Base-by-base conservation (phyloP, 2,888 invertebrate genomes). In the Hylaea fasciaria region DNA sequence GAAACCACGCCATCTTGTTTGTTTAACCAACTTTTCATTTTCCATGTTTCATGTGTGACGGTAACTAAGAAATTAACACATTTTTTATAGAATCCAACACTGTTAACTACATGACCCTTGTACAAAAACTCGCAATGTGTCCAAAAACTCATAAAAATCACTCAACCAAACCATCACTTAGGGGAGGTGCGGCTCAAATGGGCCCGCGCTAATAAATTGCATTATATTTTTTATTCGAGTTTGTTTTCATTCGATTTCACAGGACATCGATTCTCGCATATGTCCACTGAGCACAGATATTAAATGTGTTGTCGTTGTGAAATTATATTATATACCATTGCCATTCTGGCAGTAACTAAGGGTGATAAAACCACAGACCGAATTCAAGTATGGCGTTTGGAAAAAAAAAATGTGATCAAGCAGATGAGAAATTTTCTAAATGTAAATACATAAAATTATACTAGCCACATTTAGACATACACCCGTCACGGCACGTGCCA, bases 211-310 rank as follows among this genome's bases (percentile, higher is more conserved):
- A 69, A 73, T 72, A 69, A 70, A 71, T 55, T 64, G 65, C 64
- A 65, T 65, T 69, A 65, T 60, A 66, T 73, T 68, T 72, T 52
- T 68, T 65, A 64, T 67, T 68, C 66, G 65, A 70, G 73, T 68
- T 69, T 73, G 72, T 73, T 75, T 73, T 75, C 69, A 72, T 75
- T 72, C 58, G 65, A 73, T 73, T 73, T 64, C 60, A 64, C 68
- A 65, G 65, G 55, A 61, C 61, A 51, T 44, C 61, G 67, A 29
- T 11, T 44, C 52, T 51, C 72, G 66, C 72, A 71, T 70, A 71
- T 70, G 71, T 69, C 68, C 47, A 53, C 39, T 52, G 62, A 47
- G 52, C 66, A 54, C 47, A 50, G 63, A 61, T 46, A 62, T 63
- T 58, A 55, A 62, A 67, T 61, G 68, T 68, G 71, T 61, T 62